Percentiles rank a stretch among this genome's conserved stretches.
Conservation (phyloP, 2,797 vertebrate genomes). For the Presbytis comata region DNA sequence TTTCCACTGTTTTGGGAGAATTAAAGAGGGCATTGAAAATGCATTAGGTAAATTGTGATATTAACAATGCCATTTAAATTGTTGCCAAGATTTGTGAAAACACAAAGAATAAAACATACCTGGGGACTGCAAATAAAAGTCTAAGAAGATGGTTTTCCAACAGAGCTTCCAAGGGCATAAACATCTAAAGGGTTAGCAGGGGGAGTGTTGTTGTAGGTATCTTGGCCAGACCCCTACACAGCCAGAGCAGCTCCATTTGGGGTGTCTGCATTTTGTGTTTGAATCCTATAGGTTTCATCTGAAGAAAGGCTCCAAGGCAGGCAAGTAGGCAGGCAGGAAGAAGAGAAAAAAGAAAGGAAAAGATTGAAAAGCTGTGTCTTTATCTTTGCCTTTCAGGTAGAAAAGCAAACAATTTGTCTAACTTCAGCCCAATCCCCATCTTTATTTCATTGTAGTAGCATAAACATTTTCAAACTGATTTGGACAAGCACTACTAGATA, state of each 20-base stretch:
- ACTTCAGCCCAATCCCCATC: not conserved
- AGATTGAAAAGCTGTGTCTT: not conserved
- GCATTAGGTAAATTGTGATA: constrained; percentile 63
- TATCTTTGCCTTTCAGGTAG: not conserved
- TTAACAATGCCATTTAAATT: constrained; percentile 55
- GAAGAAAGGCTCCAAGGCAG: not conserved
- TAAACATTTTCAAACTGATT: not conserved
- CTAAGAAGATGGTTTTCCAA: not conserved
- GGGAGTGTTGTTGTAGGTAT: accelerated
- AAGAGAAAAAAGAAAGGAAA: not conserved
- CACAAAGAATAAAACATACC: not conserved
- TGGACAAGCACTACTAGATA: not conserved
- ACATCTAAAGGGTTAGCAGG: not conserved
- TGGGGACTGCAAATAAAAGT: not conserved
- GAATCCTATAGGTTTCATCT: not conserved
- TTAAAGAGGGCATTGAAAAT: constrained; percentile 67
- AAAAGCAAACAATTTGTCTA: not conserved
- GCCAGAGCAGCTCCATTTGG: not conserved
- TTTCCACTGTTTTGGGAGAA: constrained; percentile 48
- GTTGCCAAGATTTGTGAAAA: constrained; percentile 34
- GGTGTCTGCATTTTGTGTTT: not conserved
- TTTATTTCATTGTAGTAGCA: not conserved
- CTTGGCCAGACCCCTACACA: not conserved
- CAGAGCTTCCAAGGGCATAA: not conserved
- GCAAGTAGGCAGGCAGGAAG: not conserved